Conservation (phyloP, 2,113 vertebrate species). For the Thalassarche chlororhynchos region DNA sequence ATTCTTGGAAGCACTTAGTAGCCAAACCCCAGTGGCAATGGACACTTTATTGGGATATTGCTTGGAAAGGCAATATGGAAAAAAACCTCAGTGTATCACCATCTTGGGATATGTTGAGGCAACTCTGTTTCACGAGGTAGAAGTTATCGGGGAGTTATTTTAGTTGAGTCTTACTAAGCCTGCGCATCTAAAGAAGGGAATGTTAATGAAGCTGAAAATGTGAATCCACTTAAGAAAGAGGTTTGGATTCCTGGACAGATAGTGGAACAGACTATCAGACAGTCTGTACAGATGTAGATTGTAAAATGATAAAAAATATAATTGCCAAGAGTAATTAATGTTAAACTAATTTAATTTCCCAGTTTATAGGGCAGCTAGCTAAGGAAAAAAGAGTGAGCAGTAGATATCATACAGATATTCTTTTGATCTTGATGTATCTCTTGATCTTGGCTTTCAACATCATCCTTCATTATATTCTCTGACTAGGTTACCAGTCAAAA, state of each 20-base stretch:
- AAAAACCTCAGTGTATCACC: background rate
- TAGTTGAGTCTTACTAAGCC: background rate
- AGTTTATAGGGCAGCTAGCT: background rate
- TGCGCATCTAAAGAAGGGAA: background rate
- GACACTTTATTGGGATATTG: background rate
- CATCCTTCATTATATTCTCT: background rate
- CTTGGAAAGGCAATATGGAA: background rate
- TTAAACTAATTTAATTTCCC: background rate
- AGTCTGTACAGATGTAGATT: background rate
- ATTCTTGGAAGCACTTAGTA: background rate
- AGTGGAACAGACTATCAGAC: background rate
- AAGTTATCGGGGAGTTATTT: background rate
- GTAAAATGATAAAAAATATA: background rate
- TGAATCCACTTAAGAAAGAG: background rate
- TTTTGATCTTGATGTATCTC: background rate
- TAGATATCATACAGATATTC: background rate
- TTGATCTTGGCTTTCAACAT: background rate
- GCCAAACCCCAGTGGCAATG: background rate
- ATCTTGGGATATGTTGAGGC: background rate
- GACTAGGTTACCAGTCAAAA: background rate
- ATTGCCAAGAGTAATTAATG: background rate
- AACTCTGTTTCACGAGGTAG: background rate
- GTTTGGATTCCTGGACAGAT: background rate
- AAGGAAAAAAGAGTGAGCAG: background rate
- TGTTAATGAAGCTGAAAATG: background rate